These are phyloP conservation scores for Caerostris darwini DNA, from an alignment of 1,140 invertebrate species.

Conservation along the genomic window DNA sequence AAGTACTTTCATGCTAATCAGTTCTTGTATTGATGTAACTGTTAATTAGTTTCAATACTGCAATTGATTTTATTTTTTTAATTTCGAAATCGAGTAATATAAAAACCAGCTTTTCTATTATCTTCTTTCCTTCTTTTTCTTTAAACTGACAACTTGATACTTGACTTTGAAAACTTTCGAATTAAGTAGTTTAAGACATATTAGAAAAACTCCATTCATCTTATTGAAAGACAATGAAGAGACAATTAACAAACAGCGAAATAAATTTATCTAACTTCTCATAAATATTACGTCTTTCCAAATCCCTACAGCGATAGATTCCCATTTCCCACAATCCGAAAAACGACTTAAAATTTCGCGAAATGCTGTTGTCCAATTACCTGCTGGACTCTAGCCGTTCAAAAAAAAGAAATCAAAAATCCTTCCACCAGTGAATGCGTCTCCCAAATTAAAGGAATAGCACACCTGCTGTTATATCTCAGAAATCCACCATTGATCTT, in stretches of 20 bases:
- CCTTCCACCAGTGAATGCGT: not conserved
- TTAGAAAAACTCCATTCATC: not conserved
- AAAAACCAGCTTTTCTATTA: too few relatives aligned
- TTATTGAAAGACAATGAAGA: not conserved
- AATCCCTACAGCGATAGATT: not conserved
- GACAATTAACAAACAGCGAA: not conserved
- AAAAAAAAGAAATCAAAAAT: not conserved
- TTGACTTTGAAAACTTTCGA: not conserved
- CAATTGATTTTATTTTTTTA: too few relatives aligned
- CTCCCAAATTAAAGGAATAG: constrained; percentile 13
- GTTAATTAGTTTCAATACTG: too few relatives aligned
- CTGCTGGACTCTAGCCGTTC: not conserved
- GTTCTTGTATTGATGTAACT: too few relatives aligned
- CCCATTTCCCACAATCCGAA: not conserved
- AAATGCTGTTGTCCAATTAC: not conserved
- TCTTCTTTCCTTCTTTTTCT: too few relatives aligned
- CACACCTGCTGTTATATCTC: constrained; percentile 37
- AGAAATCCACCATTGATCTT: constrained; percentile 27
- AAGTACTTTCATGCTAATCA: too few relatives aligned
- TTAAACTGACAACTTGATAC: not conserved
- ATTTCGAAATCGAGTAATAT: too few relatives aligned
- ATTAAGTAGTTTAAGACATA: not conserved
- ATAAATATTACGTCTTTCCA: not conserved
- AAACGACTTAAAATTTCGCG: not conserved
- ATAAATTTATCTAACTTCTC: not conserved